Conservation (phyloP, 2,113 vertebrate species). For the Cyprinodon tularosa region DNA sequence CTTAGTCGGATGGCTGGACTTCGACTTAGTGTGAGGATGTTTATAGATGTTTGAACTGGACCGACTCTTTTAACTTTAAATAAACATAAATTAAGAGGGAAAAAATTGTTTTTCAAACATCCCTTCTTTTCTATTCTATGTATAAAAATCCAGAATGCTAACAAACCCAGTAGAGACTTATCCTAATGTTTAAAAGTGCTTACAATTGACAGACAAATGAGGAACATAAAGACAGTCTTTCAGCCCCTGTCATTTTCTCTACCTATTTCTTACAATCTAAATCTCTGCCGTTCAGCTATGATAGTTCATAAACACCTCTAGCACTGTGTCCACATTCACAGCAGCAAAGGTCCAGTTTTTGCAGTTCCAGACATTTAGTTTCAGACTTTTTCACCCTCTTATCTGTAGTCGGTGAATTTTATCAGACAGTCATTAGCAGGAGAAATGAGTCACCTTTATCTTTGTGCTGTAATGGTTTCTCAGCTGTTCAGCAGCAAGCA, state of each 20-base stretch:
- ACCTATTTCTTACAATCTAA: constrained; percentile 3
- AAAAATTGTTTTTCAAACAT: background rate
- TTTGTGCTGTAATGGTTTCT: constrained; percentile 5
- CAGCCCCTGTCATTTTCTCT: background rate
- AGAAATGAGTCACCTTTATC: constrained; percentile 4
- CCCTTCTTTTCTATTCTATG: too few species aligned
- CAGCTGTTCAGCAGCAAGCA: background rate
- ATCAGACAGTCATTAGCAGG: constrained; percentile 3
- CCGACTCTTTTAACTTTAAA: background rate
- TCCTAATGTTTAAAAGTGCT: background rate
- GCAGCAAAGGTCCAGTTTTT: background rate
- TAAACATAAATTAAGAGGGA: background rate
- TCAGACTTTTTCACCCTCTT: constrained; percentile 1
- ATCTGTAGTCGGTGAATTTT: constrained; percentile 19
- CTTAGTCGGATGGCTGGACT: too few species aligned
- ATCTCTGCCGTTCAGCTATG: background rate
- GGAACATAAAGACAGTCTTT: too few species aligned
- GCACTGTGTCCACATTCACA: constrained; percentile 29
- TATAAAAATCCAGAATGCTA: background rate
- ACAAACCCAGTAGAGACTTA: background rate
- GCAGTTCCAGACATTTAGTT: background rate
- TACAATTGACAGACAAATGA: background rate
- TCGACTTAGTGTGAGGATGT: too few species aligned
- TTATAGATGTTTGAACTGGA: background rate
- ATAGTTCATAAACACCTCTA: constrained; percentile 1